Evolutionary conservation across 2,888 invertebrate genomes (phyloP).

Genomic region (Sarcophaga rosellei): DNA sequence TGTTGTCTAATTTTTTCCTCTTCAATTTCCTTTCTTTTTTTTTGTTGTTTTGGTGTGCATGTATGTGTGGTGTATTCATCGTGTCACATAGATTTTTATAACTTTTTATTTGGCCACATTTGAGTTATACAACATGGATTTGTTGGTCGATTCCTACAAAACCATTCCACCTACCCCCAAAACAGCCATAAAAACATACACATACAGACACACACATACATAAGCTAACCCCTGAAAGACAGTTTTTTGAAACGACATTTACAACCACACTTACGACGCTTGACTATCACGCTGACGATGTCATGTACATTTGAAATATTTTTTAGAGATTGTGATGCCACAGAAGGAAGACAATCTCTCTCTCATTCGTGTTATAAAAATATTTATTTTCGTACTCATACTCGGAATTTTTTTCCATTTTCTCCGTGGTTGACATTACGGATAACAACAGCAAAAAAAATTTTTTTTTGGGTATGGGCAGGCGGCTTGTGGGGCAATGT

Average conservation of each 20-base stretch:
- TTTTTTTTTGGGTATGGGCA: neutral
- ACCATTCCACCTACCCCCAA: neutral
- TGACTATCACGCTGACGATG: slow-evolving; percentile 60
- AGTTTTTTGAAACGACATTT: slow-evolving; percentile 50
- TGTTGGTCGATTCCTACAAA: slow-evolving; percentile 10
- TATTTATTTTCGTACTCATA: slow-evolving; percentile 35
- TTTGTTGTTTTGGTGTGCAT: too few relatives aligned
- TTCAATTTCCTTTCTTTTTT: neutral
- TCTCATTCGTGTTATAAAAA: slow-evolving; percentile 59
- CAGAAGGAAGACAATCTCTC: neutral
- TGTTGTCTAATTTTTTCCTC: slow-evolving; percentile 17
- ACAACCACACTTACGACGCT: slow-evolving; percentile 46
- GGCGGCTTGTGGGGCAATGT: slow-evolving; percentile 5
- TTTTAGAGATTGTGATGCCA: slow-evolving; percentile 54
- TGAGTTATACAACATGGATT: slow-evolving; percentile 34
- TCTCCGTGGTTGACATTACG: neutral
- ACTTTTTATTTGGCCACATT: slow-evolving; percentile 39
- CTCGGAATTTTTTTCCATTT: slow-evolving; percentile 10
- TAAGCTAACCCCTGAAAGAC: neutral
- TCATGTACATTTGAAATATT: slow-evolving; percentile 63
- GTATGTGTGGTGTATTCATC: neutral
- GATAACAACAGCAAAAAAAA: neutral
- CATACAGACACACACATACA: neutral
- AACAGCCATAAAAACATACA: slow-evolving; percentile 35
- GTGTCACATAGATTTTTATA: neutral